Percentiles rank a stretch among this genome's conserved stretches.
phyloP scores from a whole-genome alignment of 2,113 vertebrate genomes.

The Crotalus helleri region DNA sequence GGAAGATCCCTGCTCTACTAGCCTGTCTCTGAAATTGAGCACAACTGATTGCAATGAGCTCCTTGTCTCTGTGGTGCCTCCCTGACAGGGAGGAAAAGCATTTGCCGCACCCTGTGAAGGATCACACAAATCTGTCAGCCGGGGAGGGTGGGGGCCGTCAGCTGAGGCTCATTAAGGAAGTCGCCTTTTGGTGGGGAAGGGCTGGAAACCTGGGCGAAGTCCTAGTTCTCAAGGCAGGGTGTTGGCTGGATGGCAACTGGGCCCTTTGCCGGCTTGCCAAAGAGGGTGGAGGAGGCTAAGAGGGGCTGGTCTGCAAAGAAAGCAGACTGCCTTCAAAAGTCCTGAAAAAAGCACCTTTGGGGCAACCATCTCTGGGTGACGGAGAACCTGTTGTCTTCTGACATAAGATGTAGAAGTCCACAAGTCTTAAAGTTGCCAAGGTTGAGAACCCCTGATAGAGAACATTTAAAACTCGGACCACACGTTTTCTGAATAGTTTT shows the following conservation, averaged over 20 bases:
- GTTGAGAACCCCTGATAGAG: no score
- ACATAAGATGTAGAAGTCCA: no score
- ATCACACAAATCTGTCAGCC: conserved; percentile 56
- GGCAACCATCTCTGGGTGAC: no score
- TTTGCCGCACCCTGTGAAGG: conserved; percentile 44
- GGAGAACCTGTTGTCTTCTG: no score
- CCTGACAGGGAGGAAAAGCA: conserved; percentile 31
- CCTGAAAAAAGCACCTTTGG: no score
- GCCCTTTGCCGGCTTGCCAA: not conserved
- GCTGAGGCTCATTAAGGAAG: conserved; percentile 51
- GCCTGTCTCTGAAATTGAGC: not conserved
- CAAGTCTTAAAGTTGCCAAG: no score
- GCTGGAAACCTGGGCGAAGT: conserved; percentile 13
- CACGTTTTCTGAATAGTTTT: no score
- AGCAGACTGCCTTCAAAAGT: not conserved
- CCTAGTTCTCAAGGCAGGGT: conserved; percentile 17
- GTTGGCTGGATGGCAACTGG: conserved; percentile 12
- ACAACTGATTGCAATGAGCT: not conserved
- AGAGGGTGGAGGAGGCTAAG: not conserved
- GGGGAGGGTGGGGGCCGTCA: conserved; percentile 36
- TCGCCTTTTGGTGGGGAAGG: conserved; percentile 30
- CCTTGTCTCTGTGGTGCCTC: fast-evolving
- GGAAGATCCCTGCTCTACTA: no score
- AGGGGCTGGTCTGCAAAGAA: not conserved
- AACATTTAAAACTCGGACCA: no score